phyloP scores from a whole-genome alignment of 2,797 vertebrate species.

The Coracias cyanogaster region DNA sequence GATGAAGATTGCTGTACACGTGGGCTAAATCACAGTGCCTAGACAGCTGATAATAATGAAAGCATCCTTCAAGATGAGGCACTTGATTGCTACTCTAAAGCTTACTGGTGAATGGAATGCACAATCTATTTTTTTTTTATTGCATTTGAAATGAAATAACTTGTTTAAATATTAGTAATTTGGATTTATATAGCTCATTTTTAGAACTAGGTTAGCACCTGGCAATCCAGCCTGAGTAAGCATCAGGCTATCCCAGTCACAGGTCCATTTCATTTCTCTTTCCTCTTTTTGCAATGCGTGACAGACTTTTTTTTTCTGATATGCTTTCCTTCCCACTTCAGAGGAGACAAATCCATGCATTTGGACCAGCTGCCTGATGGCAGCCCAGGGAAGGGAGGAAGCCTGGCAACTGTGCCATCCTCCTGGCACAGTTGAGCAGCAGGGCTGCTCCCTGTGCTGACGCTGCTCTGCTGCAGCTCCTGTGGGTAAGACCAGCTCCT shows the following conservation, averaged over 20 bases:
- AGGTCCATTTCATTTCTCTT: background rate
- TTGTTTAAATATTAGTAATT: constrained; percentile 54
- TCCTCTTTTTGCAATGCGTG: background rate
- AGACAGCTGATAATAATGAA: constrained; percentile 42
- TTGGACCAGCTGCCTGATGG: background rate
- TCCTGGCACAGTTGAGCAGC: background rate
- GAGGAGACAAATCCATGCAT: background rate
- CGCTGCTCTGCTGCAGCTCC: background rate
- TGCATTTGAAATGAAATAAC: constrained; percentile 38
- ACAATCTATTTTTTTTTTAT: constrained; percentile 4
- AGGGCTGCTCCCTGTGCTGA: background rate
- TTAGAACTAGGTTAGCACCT: constrained; percentile 33
- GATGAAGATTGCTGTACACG: background rate
- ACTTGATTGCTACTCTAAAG: constrained; percentile 36
- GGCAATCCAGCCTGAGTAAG: constrained; percentile 31
- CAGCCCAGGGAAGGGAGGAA: background rate
- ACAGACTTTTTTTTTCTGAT: background rate
- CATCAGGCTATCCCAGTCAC: background rate
- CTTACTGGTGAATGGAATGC: constrained; percentile 2
- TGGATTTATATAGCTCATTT: constrained; percentile 35
- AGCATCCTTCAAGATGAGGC: constrained; percentile 26
- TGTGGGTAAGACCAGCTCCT: background rate
- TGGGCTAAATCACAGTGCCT: constrained; percentile 27
- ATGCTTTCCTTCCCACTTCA: constrained; percentile 2
- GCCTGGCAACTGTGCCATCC: background rate